Evolutionary conservation across 2,113 vertebrate genomes (phyloP), one percentile per base, ranked within the genome.

Genomic region (Petrocephalus zakoni): DNA sequence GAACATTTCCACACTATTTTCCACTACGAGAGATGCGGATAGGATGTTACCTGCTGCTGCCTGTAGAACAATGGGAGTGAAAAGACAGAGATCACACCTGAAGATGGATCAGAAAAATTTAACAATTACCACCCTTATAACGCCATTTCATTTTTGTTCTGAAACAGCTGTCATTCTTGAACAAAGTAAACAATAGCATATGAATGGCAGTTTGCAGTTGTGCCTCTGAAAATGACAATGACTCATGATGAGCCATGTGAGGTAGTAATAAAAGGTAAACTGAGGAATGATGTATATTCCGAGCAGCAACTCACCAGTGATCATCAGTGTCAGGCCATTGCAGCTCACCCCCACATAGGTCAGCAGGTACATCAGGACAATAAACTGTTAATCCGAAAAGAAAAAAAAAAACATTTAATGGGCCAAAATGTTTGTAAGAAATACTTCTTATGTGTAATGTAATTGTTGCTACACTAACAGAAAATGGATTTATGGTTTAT

Each of bases 11-110:
- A n/a, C n/a, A n/a, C n/a, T n/a, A 42, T 75, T 75, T 34, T 15
- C 29, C 68, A 75, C 9, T 37, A 34, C 0, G 13, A 37, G 15
- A 19, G 34, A 19, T 75, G 25, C 22, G 61, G 46, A 29, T 42
- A 46, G n/a, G 56, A 19, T 85, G 93, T 92, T 91, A 98, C 97
- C 97, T 97, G 95, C 91, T 98, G 96, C 87, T 97, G 96, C 93
- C 94, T 95, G 93, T 98, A 98, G 53, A 97, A 92, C 87, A 99
- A 90, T 64, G 97, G 97, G 88, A 97, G 86, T 4, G 97, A 98
- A 92, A 99, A 99, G 49, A 95, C 34, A 10, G 91, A 92, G 0
- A 98, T 97, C 87, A 97, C 96, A 90, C 95, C 97, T 99, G 94
- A 53, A 91, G 82, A 55, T 3, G 7, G 7, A 21, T 53, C 0